Evolutionary conservation across 2,113 vertebrate genomes (phyloP), one percentile per base, ranked within the genome.

Genomic region (Trichechus manatus): DNA sequence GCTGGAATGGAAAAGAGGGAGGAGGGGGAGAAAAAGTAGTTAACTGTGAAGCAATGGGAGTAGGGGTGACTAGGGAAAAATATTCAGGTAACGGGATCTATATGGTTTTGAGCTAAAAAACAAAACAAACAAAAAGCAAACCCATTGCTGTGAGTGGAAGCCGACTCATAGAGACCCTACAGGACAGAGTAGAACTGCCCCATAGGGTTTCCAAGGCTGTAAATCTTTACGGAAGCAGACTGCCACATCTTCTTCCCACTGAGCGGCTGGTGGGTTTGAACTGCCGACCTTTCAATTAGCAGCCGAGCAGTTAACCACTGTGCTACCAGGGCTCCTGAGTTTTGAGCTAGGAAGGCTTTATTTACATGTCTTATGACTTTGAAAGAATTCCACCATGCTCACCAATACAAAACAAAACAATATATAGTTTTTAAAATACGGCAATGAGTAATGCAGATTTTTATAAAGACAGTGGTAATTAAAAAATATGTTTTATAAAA

Each of bases 281-380:
- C 20, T 5, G 15, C 36, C 9, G 2, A 36, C 33, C 6, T 72
- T 36, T 22, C 17, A 7, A 8, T 72, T 72, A 36, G 72, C 20
- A 74, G 36, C 72, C 6, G 9, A 36, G 15, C 20, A 5, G 17
- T 36, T 19, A 17, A 8, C 9, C 33, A 6, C 33, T 56, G 53
- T 14, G 53, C 53, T 19, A n/a, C 33, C 33, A n/a, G 33, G 10
- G 53, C 11, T 56, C 53, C 53, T 17, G 33, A 8, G 3, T 80
- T 95, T 74, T 44, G 59, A 94, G 89, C n/a, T 72, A 66, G 36
- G 36, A 87, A 94, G 59, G 6, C 68, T 97, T 83, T 83, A 79
- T 61, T 95, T 80, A 70, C 10, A 86, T 22, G 31, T 63, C 84
- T 87, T 61, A 83, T 19, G 20, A 81, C 64, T 87, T 86, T 81